Evolutionary conservation across 2,113 vertebrate genomes (phyloP), one percentile per base, ranked within the genome.

Genomic region (Maccullochella peelii): DNA sequence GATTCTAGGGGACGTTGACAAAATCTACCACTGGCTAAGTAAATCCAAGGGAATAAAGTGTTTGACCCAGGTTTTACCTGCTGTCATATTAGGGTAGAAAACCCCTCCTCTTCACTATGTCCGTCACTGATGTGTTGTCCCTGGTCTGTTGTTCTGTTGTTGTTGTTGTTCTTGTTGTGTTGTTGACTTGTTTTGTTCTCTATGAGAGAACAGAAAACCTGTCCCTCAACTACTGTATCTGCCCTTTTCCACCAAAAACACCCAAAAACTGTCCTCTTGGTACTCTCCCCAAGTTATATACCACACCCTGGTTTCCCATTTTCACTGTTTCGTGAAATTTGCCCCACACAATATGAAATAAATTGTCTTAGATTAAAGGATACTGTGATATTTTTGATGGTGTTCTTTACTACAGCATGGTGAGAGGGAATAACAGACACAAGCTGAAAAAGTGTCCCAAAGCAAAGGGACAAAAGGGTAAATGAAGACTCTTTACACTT

Each of bases 51-150:
- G 11, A 52, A 61, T 67, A 23, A 27, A 40, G 25, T 70, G 44
- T 74, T 90, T 90, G 88, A 89, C 86, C 94, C 88, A 82, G 84
- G 77, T 80, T 80, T 91, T 77, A 81, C 84, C 79, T 75, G 52
- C 73, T 65, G 73, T 84, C 70, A 63, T 68, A 72, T 82, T 82
- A 88, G 76, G n/a, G 73, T 88, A 81, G 79, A 81, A 80, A 42
- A 57, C 21, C 73, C 30, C 44, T 55, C 54, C n/a, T 77, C 36
- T 77, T 86, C 84, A 91, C 84, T 87, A 86, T 80, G 80, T 93
- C 85, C 89, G 70, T 89, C 91, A 89, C 84, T 83, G 76, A 71
- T 70, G 83, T 94, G 89, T 90, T 80, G 89, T 95, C 88, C 73
- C 78, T 90, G 84, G 91, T 89, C 88, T 87, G 86, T 90, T 93